Evolutionary conservation across 2,888 invertebrate genomes (phyloP).

Genomic region (Dendrolimus houi): DNA sequence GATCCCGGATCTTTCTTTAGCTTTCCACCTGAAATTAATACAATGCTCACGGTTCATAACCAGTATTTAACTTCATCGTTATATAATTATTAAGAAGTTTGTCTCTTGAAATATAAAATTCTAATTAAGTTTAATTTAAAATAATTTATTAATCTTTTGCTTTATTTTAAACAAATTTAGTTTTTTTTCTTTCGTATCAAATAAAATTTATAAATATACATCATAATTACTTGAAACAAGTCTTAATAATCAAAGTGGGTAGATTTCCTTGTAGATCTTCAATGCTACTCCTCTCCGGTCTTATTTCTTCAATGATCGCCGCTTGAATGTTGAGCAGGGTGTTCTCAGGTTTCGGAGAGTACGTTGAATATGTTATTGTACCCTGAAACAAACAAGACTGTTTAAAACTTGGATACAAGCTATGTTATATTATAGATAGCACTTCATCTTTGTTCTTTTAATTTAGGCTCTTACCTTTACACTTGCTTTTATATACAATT

Average conservation of each 20-base stretch:
- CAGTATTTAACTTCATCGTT: too few species aligned
- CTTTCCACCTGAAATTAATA: constrained; percentile 73
- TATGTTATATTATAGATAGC: too few species aligned
- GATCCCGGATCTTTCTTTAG: constrained; percentile 76
- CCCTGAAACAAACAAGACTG: constrained; percentile 53
- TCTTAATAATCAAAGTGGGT: constrained; percentile 78
- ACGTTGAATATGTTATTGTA: constrained; percentile 79
- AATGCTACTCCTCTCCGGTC: constrained; percentile 78
- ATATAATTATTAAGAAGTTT: too few species aligned
- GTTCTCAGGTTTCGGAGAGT: constrained; percentile 74
- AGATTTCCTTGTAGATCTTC: constrained; percentile 80
- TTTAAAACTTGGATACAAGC: background rate
- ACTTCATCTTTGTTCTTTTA: too few species aligned
- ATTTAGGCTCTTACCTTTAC: too few species aligned
- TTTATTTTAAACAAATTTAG: too few species aligned
- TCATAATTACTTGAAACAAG: constrained; percentile 75
- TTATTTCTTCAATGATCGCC: constrained; percentile 78
- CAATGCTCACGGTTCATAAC: background rate
- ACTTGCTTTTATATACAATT: too few species aligned
- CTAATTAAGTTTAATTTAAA: background rate
- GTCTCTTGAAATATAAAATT: too few species aligned
- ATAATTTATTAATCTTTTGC: too few species aligned
- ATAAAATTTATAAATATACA: too few species aligned
- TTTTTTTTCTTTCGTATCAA: too few species aligned
- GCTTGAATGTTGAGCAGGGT: constrained; percentile 78